Conservation (phyloP, 2,113 vertebrate genomes). For the Macaca fascicularis region DNA sequence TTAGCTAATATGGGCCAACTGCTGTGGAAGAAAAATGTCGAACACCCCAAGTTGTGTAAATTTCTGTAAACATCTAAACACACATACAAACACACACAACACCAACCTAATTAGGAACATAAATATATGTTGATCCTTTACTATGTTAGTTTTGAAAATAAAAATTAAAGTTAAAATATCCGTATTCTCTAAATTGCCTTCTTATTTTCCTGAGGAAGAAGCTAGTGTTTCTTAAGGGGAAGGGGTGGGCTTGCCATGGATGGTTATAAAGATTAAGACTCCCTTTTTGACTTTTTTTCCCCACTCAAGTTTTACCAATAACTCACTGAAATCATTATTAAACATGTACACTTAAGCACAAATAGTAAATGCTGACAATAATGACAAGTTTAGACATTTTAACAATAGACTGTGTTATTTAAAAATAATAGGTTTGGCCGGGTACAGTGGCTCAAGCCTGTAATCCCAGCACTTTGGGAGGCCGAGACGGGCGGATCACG, state of each 20-base stretch:
- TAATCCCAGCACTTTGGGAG: no score
- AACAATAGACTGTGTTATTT: constrained; percentile 27
- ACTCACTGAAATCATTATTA: constrained; percentile 30
- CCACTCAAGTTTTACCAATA: constrained; percentile 35
- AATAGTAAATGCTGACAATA: constrained; percentile 50
- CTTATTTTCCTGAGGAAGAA: constrained; percentile 20
- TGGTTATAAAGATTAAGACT: constrained; percentile 18
- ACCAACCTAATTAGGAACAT: constrained; percentile 85
- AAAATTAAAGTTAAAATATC: constrained; percentile 44
- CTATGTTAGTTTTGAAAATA: constrained; percentile 66
- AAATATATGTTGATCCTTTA: constrained; percentile 78
- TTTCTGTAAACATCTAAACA: constrained; percentile 96
- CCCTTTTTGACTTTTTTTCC: constrained; percentile 14
- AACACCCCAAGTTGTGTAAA: constrained; percentile 99
- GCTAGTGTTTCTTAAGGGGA: constrained; percentile 48
- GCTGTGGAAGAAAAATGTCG: constrained; percentile 99
- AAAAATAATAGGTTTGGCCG: neutral
- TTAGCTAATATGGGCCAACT: constrained; percentile 99
- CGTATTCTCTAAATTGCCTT: constrained; percentile 50
- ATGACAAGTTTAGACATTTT: constrained; percentile 61
- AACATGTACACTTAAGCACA: constrained; percentile 46
- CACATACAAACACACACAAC: constrained; percentile 93
- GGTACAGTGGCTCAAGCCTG: no score
- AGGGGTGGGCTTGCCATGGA: neutral
- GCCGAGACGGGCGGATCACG: no score